Percentiles rank a stretch among this genome's conserved stretches.
Conservation (phyloP, 2,113 vertebrate species). For the Todiramphus chloris region DNA sequence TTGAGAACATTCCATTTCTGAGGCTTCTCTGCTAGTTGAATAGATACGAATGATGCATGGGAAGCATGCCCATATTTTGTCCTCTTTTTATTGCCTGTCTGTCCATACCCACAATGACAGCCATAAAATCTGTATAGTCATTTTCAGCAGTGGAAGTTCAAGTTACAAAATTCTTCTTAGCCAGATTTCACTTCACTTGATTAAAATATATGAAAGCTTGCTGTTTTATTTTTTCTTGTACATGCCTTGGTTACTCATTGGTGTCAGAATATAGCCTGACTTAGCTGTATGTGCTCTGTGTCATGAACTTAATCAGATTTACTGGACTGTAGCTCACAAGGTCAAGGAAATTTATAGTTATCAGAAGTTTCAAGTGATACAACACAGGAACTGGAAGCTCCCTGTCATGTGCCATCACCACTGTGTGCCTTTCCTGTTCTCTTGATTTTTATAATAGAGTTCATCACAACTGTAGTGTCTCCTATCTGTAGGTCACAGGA, state of each 20-base stretch:
- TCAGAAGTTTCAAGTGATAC: not conserved
- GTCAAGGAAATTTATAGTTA: not conserved
- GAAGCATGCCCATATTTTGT: not conserved
- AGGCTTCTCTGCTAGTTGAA: not conserved
- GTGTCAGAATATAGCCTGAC: not conserved
- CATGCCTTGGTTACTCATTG: rapidly evolving
- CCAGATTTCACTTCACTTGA: not conserved
- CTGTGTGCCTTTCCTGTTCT: not conserved
- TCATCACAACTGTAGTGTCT: not conserved
- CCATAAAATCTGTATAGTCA: not conserved
- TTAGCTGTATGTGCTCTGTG: not conserved
- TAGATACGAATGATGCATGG: not conserved
- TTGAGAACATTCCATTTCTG: not conserved
- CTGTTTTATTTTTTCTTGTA: too few species aligned
- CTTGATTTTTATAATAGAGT: not conserved
- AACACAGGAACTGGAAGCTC: not conserved
- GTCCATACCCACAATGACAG: not conserved
- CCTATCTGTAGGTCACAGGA: not conserved
- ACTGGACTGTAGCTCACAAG: not conserved
- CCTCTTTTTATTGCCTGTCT: not conserved
- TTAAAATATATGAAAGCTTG: not conserved
- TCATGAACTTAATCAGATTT: not conserved
- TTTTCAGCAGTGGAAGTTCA: not conserved
- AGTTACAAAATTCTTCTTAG: not conserved
- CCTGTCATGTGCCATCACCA: not conserved